Conservation (phyloP, 2,888 invertebrate genomes). For the Drosophila mayaguana region DNA sequence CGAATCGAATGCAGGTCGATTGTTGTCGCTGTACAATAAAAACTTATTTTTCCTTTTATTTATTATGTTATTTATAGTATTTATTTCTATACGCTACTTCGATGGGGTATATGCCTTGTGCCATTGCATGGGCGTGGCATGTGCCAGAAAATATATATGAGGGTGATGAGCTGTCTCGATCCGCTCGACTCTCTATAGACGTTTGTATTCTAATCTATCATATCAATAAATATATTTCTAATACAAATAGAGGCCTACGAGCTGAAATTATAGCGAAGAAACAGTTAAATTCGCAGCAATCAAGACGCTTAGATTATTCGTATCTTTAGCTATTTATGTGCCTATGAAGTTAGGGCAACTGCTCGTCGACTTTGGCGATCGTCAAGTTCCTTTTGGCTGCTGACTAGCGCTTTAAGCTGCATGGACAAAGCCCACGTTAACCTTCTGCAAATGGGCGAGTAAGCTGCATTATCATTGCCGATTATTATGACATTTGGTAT, state of each 20-base stretch:
- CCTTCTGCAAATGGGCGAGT: slow-evolving; percentile 49
- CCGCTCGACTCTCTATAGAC: no score
- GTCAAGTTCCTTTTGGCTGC: slow-evolving; percentile 3
- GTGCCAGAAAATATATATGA: background rate
- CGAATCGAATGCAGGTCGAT: slow-evolving; percentile 56
- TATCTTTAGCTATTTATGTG: background rate
- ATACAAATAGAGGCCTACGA: background rate
- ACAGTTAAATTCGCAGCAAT: background rate
- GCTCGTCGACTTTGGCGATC: background rate
- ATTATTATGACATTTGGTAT: slow-evolving; percentile 46
- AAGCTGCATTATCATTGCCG: slow-evolving; percentile 53
- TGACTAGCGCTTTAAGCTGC: slow-evolving; percentile 30
- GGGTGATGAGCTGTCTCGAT: no score
- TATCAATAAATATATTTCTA: background rate
- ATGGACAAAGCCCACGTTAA: slow-evolving; percentile 49
- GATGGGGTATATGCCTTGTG: background rate
- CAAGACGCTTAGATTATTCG: background rate
- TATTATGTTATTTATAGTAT: slow-evolving; percentile 8
- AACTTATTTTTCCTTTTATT: slow-evolving; percentile 18
- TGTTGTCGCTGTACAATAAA: slow-evolving; percentile 42
- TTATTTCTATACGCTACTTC: slow-evolving; percentile 14
- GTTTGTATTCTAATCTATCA: no score
- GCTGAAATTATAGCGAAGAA: background rate
- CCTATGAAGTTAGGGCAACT: background rate
- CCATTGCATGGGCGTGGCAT: background rate